Base-by-base conservation (phyloP, 2,113 vertebrate species). In the Onychorhynchus coronatus region DNA sequence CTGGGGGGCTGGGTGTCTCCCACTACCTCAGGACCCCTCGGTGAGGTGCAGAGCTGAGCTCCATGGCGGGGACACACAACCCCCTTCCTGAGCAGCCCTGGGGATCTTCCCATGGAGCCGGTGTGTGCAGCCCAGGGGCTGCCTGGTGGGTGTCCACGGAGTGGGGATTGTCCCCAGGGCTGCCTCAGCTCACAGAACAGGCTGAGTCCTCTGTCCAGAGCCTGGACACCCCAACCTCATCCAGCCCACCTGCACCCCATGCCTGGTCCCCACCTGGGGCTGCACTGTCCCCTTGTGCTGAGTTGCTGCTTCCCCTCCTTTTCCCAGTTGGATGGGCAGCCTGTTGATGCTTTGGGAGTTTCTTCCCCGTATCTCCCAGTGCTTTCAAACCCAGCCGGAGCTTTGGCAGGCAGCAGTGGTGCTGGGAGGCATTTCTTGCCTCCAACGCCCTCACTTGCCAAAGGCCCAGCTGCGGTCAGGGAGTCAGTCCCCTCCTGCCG, bases 321-420 rank as follows among this genome's bases (percentile, higher is more conserved):
- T 6, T 22, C 75, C 52, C 25, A 0, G 7, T 0, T 0, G 4
- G 8, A 27, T 4, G 35, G 2, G 46, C 31, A 63, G 20, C 44
- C 67, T 3, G 1, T 6, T 3, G 7, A 0, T 14, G 44, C 8
- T 63, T 19, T 8, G 59, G 61, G 37, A 41, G 25, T 8, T 67
- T 17, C 79, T 63, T 28, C 35, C 47, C 30, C 3, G 0, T 0
- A 6, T 14, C 5, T 21, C 23, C 49, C 44, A 9, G 68, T 1
- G 21, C 63, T 15, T 8, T 4, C 0, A 42, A 77, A 17, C 39
- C 50, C 49, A 39, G 7, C 8, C 46, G 8, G 74, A 37, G 31
- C 47, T 55, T 16, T 1, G 7, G n/a, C 2, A 11, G 41, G 75
- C 75, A 82, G 62, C 27, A 21, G 4, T 1, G 71, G 4, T 37